Evolutionary conservation across 30 jellyfish, hydroid and myxozoan species (phyloP).

Genomic region (Aurelia aurita): DNA sequence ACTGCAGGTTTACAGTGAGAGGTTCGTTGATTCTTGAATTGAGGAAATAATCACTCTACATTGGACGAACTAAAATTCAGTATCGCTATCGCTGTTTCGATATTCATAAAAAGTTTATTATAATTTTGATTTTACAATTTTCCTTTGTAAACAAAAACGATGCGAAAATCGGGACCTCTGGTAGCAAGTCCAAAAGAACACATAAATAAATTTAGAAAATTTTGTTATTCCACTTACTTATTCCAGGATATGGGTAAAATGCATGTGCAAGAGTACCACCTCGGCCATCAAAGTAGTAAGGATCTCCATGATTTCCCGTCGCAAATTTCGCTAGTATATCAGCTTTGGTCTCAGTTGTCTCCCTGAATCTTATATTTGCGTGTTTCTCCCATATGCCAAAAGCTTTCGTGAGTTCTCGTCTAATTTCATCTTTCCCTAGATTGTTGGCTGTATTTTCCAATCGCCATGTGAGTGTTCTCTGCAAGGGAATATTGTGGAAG

Average conservation of each 20-base stretch:
- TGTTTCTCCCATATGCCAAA: constrained; percentile 63
- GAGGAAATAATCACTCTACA: too few relatives aligned
- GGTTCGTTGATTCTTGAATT: too few relatives aligned
- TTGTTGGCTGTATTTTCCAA: constrained; percentile 61
- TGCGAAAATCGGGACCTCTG: too few relatives aligned
- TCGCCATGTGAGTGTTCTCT: constrained; percentile 78
- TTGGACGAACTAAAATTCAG: too few relatives aligned
- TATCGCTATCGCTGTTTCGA: too few relatives aligned
- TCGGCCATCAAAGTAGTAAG: constrained; percentile 72
- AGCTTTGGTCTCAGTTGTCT: constrained; percentile 18
- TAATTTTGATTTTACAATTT: too few relatives aligned
- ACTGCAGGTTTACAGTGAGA: too few relatives aligned
- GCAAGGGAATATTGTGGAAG: not conserved
- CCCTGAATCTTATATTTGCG: constrained; percentile 66
- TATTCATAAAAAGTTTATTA: too few relatives aligned
- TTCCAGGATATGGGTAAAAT: constrained; percentile 74
- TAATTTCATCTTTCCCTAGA: constrained; percentile 52
- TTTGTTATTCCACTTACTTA: constrained; percentile 18
- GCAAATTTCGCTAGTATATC: constrained; percentile 70
- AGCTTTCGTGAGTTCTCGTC: constrained; percentile 67
- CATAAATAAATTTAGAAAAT: not conserved
- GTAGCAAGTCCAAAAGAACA: not conserved
- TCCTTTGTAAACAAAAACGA: too few relatives aligned
- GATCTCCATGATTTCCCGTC: constrained; percentile 67
- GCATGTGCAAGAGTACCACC: constrained; percentile 94